Evolutionary conservation across 2,888 invertebrate species (phyloP), one percentile per base, ranked within the genome.

Genomic region (Hirtodrosophila confusa): DNA sequence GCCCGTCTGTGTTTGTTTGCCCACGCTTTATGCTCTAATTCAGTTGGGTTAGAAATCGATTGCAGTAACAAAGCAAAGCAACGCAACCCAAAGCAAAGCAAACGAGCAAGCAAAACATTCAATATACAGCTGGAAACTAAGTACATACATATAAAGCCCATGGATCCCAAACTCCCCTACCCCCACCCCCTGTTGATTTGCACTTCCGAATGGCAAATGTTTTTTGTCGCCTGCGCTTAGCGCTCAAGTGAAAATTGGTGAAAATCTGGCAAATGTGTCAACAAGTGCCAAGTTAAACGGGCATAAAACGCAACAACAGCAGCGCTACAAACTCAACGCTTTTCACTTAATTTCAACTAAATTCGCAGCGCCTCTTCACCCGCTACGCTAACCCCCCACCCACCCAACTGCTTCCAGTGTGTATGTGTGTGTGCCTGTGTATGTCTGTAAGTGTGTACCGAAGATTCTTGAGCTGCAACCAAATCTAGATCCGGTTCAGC

Each of bases 401-500:
- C 54, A 45, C 54, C 36, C 48, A 36, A 45, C 67, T 36, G 23
- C 51, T 40, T 39, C 44, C 39, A 43, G 53, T 36, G n/a, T 29
- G 12, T 9, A 29, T 36, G 23, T 36, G 17, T 7, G 24, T 48
- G 3, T 47, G n/a, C 29, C 4, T 31, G 24, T 36, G 17, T 47
- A 24, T 58, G 23, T 45, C 29, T 44, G 48, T 41, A 35, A 56
- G 69, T 44, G 12, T 69, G 49, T 48, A 54, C 61, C 54, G 74
- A 84, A 86, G 86, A 82, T 82, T 82, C 86, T 86, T 80, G 69
- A 64, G 85, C 66, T 84, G 80, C 86, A 86, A 84, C 87, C 76
- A 71, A 83, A 86, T 86, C 78, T 78, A 84, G 87, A 83, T 83
- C 82, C 82, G 88, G 84, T 85, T 87, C 80, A 78, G 88, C 88